phyloP scores from a whole-genome alignment of 2,888 invertebrate species.

The Pterobdella sp. region DNA sequence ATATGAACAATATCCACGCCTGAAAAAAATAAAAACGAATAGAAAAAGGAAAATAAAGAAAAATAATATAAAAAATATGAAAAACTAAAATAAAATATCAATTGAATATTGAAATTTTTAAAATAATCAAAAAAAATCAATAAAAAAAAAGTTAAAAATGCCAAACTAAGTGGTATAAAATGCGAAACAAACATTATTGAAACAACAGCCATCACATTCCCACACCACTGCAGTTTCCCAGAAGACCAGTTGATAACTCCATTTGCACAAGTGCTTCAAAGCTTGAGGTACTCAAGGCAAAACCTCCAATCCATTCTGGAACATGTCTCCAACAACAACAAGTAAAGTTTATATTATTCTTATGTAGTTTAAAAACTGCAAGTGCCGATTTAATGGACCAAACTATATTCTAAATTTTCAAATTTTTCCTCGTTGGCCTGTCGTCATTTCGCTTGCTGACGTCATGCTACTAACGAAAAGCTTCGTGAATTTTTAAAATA shows the following conservation, averaged over 20 bases:
- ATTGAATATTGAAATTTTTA: neutral
- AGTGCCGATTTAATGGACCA: too few species aligned
- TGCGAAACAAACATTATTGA: neutral
- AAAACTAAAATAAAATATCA: neutral
- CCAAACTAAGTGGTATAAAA: neutral
- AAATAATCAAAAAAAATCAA: neutral
- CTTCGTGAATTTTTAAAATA: too few species aligned
- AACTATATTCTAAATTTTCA: too few species aligned
- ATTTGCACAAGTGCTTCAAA: conserved; percentile 98
- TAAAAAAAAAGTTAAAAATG: neutral
- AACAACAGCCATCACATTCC: neutral
- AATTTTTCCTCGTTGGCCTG: too few species aligned
- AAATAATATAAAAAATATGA: neutral
- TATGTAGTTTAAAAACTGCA: too few species aligned
- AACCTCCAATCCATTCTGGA: conserved; percentile 55
- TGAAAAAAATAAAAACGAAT: neutral
- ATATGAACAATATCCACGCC: neutral
- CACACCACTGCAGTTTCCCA: conserved; percentile 66
- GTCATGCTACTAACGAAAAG: too few species aligned
- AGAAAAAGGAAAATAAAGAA: neutral
- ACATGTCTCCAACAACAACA: too few species aligned
- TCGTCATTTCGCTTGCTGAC: too few species aligned
- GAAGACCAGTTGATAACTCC: conserved; percentile 99
- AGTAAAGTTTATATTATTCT: too few species aligned
- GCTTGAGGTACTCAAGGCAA: conserved; percentile 92